Percentiles rank a stretch among this genome's conserved stretches.
Conservation (phyloP, 2,797 vertebrate genomes). For the Spondyliosoma cantharus region DNA sequence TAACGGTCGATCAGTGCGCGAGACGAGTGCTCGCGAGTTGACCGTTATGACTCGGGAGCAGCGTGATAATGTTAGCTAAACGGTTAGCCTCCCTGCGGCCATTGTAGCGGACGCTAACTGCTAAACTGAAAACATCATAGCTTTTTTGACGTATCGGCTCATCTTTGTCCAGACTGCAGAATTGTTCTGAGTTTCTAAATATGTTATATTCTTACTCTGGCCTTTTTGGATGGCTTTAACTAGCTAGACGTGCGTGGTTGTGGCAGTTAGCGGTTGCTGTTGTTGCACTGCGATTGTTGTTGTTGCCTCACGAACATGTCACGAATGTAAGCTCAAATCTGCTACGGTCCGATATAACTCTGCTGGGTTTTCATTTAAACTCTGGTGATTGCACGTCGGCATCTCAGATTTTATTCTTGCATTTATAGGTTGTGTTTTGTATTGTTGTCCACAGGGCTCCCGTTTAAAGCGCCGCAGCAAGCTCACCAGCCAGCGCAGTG, state of each 20-base stretch:
- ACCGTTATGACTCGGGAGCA: neutral
- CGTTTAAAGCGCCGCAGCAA: constrained; percentile 82
- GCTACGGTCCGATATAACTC: neutral
- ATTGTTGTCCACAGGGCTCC: constrained; percentile 77
- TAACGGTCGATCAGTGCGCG: neutral
- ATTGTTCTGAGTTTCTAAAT: fast-evolving
- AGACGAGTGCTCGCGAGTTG: neutral
- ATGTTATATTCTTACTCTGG: fast-evolving
- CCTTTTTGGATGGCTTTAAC: neutral
- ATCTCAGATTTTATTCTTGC: neutral
- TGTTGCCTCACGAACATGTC: neutral
- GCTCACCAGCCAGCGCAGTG: constrained; percentile 76
- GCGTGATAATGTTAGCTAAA: constrained; percentile 9
- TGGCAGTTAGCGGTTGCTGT: constrained; percentile 21
- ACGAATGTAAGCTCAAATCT: neutral
- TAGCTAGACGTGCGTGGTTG: constrained; percentile 8
- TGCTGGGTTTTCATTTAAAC: fast-evolving
- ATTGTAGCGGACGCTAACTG: neutral
- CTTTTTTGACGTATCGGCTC: neutral
- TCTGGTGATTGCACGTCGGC: no score
- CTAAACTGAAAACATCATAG: neutral
- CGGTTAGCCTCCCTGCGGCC: constrained; percentile 14
- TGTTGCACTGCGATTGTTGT: constrained; percentile 23
- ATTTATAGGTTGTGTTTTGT: constrained; percentile 42
- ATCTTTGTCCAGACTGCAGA: neutral